Base-by-base conservation (phyloP, 2,888 invertebrate genomes). In the Ectobius pallidus region DNA sequence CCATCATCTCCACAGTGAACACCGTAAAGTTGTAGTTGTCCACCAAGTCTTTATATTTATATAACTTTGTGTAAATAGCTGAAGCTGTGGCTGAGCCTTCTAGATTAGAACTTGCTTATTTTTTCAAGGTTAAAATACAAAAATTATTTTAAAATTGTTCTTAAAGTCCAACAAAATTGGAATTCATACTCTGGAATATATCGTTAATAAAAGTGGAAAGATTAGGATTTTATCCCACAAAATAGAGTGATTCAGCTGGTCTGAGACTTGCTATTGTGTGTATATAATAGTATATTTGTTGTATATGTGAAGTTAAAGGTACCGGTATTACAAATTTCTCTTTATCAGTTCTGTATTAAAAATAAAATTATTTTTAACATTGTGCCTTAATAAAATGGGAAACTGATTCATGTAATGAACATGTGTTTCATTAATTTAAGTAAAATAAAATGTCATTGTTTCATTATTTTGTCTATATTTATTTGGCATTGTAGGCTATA, bases 391-490 rank as follows among this genome's bases (percentile, higher is more conserved):
- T 49, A 20, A 49, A 49, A 49, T 49, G 16, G 16, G 44, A 14
- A 44, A 44, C 25, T 52, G 25, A 52, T 52, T 14, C 20, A 22
- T 52, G 52, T 52, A 52, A 52, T 52, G 11, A 52, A 52, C 25
- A 52, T 52, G 25, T 49, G n/a, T n/a, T 49, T 52, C 52, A 52
- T 20, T 52, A 52, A 52, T 52, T 49, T 49, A 49, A 49, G 18
- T 52, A 25, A 52, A 52, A 52, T 52, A 25, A 52, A 52, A 25
- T 22, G 25, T 11, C 49, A 49, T 22, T 49, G 7, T 52, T 39
- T 39, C 7, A 39, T 55, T 11, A 58, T 22, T n/a, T n/a, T n/a
- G n/a, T n/a, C n/a, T n/a, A n/a, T n/a, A n/a, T n/a, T n/a, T n/a
- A n/a, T n/a, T n/a, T n/a, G n/a, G n/a, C n/a, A n/a, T n/a, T n/a